Conservation (phyloP, 2,888 invertebrate species). For the Chromoteleia sp. region DNA sequence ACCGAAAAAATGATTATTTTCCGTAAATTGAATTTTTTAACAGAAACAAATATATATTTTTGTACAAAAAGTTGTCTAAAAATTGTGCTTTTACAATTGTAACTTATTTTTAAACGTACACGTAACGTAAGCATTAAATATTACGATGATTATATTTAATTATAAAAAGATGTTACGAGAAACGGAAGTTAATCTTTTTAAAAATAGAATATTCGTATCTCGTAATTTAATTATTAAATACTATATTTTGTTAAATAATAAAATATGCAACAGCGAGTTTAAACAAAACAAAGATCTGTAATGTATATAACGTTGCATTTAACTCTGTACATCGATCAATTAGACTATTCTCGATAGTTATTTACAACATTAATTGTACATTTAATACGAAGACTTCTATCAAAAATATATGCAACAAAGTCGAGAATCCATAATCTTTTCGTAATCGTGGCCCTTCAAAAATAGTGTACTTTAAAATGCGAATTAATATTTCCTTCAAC, state of each 20-base stretch:
- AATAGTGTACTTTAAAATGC: background rate
- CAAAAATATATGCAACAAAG: slow-evolving; percentile 59
- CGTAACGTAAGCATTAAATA: too few species aligned
- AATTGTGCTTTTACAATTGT: too few species aligned
- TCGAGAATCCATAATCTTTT: slow-evolving; percentile 30
- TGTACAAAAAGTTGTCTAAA: too few species aligned
- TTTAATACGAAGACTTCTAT: slow-evolving; percentile 51
- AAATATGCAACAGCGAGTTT: slow-evolving; percentile 9
- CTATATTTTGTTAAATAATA: too few species aligned
- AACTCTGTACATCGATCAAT: slow-evolving; percentile 39
- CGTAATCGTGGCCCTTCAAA: background rate
- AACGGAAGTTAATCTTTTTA: too few species aligned
- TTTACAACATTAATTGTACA: slow-evolving; percentile 57
- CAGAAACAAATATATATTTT: too few species aligned
- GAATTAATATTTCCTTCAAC: slow-evolving; percentile 2
- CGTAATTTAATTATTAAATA: too few species aligned
- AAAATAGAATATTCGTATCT: too few species aligned
- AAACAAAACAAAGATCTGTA: slow-evolving; percentile 50
- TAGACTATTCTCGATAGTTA: slow-evolving; percentile 33
- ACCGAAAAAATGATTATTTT: slow-evolving; percentile 13
- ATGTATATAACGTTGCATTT: slow-evolving; percentile 37
- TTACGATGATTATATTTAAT: too few species aligned
- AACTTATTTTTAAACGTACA: too few species aligned
- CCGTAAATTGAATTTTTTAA: background rate
- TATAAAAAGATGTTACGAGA: too few species aligned